Base-by-base conservation (phyloP, 2,113 vertebrate species). In the Sardina pilchardus region DNA sequence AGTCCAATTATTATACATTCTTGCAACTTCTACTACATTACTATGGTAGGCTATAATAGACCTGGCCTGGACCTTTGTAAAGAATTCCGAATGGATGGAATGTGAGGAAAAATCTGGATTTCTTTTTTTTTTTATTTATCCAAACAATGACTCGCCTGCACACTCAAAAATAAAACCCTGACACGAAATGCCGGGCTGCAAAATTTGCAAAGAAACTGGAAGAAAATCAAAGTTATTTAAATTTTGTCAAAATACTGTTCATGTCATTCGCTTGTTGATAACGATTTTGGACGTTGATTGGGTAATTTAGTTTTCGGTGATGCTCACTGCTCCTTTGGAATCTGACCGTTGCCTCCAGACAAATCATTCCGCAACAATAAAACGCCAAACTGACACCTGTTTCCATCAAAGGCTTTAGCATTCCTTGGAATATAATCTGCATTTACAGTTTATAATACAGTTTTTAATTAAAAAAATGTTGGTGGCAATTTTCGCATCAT, bases 251-350 rank as follows among this genome's bases (percentile, higher is more conserved):
- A 47, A 47, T 14, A 47, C 45, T 47, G 45, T 47, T 47, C 45
- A 2, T 14, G 8, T 9, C 6, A 12, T 53, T 63, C 56, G n/a
- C 24, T 63, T 30, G 63, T 71, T 34, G 26, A 71, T 71, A 71
- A 30, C 63, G 63, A 30, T 71, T 34, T 71, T 78, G 14, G 30
- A 36, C 71, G 71, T 78, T 36, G 26, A 78, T 16, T 12, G 71
- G 30, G 26, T 4, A 78, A 78, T 34, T 78, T 36, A 75, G 8
- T 30, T 43, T 84, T 26, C 16, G 19, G 45, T 0, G 44, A 84
- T 30, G 83, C 43, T 21, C 43, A 47, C 8, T 84, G 83, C 26
- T 17, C 47, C 34, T 50, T 26, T 78, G 83, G 44, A 84, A 80
- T 85, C 21, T 30, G 34, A 44, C 42, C 43, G 24, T 78, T 81